Conservation (phyloP, 2,888 invertebrate genomes). For the Tipula confusa region DNA sequence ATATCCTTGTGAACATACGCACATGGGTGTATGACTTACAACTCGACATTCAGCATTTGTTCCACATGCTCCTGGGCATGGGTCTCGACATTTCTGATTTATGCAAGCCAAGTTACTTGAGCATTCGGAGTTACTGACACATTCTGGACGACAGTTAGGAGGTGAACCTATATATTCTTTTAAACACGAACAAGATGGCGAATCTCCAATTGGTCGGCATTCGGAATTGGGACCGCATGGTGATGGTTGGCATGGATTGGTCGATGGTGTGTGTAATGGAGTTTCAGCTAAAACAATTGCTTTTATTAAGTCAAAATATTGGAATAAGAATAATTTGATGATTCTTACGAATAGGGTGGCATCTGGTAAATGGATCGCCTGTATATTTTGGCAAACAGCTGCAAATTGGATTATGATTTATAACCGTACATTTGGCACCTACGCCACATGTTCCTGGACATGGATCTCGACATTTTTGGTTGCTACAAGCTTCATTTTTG, state of each 20-base stretch:
- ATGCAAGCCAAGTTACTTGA: conserved; percentile 64
- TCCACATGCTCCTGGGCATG: conserved; percentile 69
- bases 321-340: neutral
- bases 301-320: conserved; percentile 35
- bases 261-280: conserved; percentile 48
- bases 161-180: conserved; percentile 64
- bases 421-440: conserved; percentile 65
- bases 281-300: conserved; percentile 48
- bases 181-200: conserved; percentile 71
- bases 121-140: conserved; percentile 73
- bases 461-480: conserved; percentile 68
- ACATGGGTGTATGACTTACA: conserved; percentile 68
- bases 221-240: conserved; percentile 78
- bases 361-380: conserved; percentile 65
- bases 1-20: conserved; percentile 63
- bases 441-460: conserved; percentile 70
- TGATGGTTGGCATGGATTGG: conserved; percentile 68
- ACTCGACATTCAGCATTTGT: conserved; percentile 69
- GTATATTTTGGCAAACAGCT: conserved; percentile 61
- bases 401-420: conserved; percentile 70
- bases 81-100: conserved; percentile 71
- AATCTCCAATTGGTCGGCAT: conserved; percentile 62
- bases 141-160: conserved; percentile 75
- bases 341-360: conserved; percentile 49
- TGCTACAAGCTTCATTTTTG: conserved; percentile 64